Evolutionary conservation across 2,888 invertebrate genomes (phyloP).

Genomic region (Ormyrus nitidulus): DNA sequence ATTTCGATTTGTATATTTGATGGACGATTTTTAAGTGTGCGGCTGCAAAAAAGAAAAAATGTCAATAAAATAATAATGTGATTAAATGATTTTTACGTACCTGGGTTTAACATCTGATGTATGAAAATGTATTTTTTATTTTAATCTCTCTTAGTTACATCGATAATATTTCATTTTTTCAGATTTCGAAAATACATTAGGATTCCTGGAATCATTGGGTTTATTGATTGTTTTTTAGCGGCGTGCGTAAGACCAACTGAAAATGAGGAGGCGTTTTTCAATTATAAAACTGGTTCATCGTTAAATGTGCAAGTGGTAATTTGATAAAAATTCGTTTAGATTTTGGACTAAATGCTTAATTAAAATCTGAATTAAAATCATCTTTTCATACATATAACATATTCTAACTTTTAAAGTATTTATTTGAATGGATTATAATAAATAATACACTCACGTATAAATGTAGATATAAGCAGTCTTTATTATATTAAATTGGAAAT

Average conservation of each 20-base stretch:
- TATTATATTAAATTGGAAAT: too few species aligned
- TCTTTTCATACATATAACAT: not conserved
- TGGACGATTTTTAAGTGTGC: too few species aligned
- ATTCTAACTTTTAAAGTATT: not conserved
- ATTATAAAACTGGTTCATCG: not conserved
- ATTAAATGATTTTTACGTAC: too few species aligned
- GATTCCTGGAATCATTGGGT: not conserved
- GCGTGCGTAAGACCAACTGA: not conserved
- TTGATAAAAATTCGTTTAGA: too few species aligned
- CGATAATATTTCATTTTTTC: constrained; percentile 3
- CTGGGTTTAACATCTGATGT: too few species aligned
- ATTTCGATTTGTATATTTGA: not conserved
- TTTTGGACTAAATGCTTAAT: too few species aligned
- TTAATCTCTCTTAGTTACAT: too few species aligned
- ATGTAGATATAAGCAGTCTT: not conserved
- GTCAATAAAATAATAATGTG: too few species aligned
- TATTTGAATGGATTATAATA: not conserved
- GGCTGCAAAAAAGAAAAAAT: too few species aligned
- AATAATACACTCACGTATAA: too few species aligned
- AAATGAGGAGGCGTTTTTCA: constrained; percentile 10
- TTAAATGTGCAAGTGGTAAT: constrained; percentile 29
- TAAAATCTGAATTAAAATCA: too few species aligned
- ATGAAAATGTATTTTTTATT: too few species aligned
- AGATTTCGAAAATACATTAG: constrained; percentile 6
- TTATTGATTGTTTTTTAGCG: constrained; percentile 20